These are phyloP conservation scores for Sarcophaga rosellei DNA, from an alignment of 2,888 invertebrate genomes.

Conservation along the genomic window DNA sequence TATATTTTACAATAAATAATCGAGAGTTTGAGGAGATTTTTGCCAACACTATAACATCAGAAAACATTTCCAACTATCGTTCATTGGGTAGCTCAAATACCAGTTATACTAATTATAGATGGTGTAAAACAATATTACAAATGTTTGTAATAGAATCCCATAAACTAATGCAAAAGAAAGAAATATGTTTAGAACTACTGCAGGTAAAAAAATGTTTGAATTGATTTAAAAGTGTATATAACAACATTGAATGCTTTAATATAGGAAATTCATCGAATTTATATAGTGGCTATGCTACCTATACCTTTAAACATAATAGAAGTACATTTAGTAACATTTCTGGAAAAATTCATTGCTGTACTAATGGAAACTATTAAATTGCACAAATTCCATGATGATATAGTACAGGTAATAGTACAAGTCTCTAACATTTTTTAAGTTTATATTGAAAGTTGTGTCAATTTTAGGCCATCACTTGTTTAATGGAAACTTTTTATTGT, in stretches of 20 bases:
- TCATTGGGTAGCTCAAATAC: conserved; percentile 71
- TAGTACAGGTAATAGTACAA: conserved; percentile 70
- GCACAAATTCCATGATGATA: conserved; percentile 67
- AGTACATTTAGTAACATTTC: conserved; percentile 74
- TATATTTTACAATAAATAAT: conserved; percentile 74
- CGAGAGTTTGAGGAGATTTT: conserved; percentile 71
- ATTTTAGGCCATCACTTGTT: conserved; percentile 70
- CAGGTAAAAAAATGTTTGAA: conserved; percentile 58
- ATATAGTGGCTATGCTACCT: conserved; percentile 75
- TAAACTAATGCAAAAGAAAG: conserved; percentile 72
- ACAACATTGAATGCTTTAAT: conserved; percentile 10
- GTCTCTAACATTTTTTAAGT: not conserved
- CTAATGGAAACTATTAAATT: conserved; percentile 74
- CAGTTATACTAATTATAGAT: conserved; percentile 75
- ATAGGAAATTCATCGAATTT: conserved; percentile 75
- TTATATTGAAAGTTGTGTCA: not conserved
- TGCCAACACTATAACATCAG: conserved; percentile 58
- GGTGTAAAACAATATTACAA: conserved; percentile 77
- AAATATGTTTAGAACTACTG: conserved; percentile 71
- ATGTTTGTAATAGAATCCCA: conserved; percentile 77
- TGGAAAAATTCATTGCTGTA: conserved; percentile 75
- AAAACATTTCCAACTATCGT: conserved; percentile 68
- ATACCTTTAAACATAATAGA: conserved; percentile 74
- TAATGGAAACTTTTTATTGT: conserved; percentile 71
- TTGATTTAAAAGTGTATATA: not conserved